Evolutionary conservation across 2,888 invertebrate genomes (phyloP), one percentile per base, ranked within the genome.

Genomic region (Eristalinus sepulchralis): DNA sequence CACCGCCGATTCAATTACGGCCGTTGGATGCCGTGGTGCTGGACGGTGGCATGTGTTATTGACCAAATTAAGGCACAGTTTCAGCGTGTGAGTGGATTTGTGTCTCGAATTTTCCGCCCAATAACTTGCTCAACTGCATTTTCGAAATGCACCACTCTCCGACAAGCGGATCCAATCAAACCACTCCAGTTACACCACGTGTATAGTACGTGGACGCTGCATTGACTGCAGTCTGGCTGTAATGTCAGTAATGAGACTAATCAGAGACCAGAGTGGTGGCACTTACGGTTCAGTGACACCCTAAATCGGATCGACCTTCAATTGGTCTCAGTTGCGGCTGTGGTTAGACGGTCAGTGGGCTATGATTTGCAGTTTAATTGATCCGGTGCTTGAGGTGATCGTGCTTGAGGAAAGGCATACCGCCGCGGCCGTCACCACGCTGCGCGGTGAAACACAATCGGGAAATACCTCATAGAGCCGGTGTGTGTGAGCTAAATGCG

Each of bases 261-360:
- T 47, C 17, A 47, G 17, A 47, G 17, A 47, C 9, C 24, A 17
- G n/a, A n/a, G 34, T 59, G 36, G 31, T 34, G 17, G 22, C 22
- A 17, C 62, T 75, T 47, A 76, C 67, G 57, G 79, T 79, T 79
- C 79, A 79, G 24, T 66, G 79, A 71, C 79, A 66, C 64, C 64
- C 79, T 20, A 71, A 71, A 71, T 59, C 36, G 33, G 10, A 17
- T 36, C 64, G 71, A 79, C 79, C 79, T 79, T 79, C 79, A 72
- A 33, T 39, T 64, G 27, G 34, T 33, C 47, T 17, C 47, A 17
- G 47, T 47, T 17, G 47, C 47, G 47, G n/a, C 47, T 47, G 47
- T 47, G 47, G 47, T 47, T 17, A 47, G 47, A 17, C 47, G 47
- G 47, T 47, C 47, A 47, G 47, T 47, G 17, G 47, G 47, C 47